These are phyloP conservation scores for Eurystomus glaucurus DNA, from an alignment of 2,797 vertebrate genomes.

Conservation along the genomic window DNA sequence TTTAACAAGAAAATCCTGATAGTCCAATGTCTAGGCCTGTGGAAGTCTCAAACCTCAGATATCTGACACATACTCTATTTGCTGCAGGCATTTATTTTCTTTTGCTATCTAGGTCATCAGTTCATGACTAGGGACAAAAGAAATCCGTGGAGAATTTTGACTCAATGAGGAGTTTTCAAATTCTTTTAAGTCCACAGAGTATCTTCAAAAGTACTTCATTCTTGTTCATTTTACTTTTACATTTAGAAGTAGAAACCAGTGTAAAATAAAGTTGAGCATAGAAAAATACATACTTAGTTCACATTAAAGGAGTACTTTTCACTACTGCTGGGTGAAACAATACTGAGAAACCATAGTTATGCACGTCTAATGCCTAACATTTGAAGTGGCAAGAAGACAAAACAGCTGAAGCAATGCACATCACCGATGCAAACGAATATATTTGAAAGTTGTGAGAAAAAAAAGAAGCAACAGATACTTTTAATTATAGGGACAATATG, in stretches of 20 bases:
- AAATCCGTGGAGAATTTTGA: slow-evolving; percentile 16
- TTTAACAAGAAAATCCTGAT: slow-evolving; percentile 58
- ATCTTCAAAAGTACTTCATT: neutral
- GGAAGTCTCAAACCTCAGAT: slow-evolving; percentile 45
- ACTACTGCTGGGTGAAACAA: slow-evolving; percentile 5
- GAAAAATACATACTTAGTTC: neutral
- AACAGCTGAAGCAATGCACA: neutral
- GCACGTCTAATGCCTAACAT: neutral
- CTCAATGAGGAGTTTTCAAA: slow-evolving; percentile 34
- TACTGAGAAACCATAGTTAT: neutral
- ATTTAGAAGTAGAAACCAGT: neutral
- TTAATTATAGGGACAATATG: neutral
- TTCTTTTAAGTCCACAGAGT: neutral
- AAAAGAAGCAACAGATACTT: neutral
- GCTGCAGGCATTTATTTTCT: slow-evolving; percentile 66
- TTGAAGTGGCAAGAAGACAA: neutral
- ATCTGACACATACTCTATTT: slow-evolving; percentile 39
- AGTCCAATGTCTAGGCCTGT: slow-evolving; percentile 24
- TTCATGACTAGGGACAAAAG: slow-evolving; percentile 62
- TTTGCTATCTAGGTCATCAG: slow-evolving; percentile 71
- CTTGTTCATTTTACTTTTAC: neutral
- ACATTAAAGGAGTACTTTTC: neutral
- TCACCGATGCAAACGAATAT: neutral
- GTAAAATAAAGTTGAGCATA: neutral
- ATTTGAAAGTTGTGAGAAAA: neutral